Base-by-base conservation (phyloP, 2,797 vertebrate genomes). In the Huso huso region DNA sequence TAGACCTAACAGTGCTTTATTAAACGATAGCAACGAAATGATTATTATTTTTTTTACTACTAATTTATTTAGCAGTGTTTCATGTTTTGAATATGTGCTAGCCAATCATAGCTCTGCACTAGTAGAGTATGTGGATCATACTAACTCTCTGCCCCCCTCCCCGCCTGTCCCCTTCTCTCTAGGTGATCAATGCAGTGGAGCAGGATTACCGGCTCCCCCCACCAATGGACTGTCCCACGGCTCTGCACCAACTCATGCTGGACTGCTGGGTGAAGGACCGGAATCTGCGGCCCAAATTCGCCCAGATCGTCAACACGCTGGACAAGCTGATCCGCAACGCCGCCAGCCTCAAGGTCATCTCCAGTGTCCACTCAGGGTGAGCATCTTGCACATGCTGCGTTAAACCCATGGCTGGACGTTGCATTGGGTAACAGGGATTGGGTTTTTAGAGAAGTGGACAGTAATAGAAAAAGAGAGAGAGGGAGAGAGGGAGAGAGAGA, bases 261-360 rank as follows among this genome's bases (percentile, higher is more conserved):
- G 96, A 99, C 89, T 99, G 96, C 83, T 99, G 96, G 96, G 93
- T 98, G 73, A 93, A 97, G 74, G 96, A 99, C 79, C 92, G 96
- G 73, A 98, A 98, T 83, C 86, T 97, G 63, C 87, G 96, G 77
- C 96, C 96, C 73, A 98, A 99, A 78, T 99, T 99, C 86, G 92
- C 95, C 68, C 95, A 98, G 86, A 98, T 99, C 0, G 96, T 98
- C 74, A 97, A 95, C 80, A 97, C 95, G 48, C 80, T 99, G 81
- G 96, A 99, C 87, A 99, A 99, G 77, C 93, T 99, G 4, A 99
- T 99, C 82, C 94, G 96, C 63, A 99, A 98, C 0, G 96, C 96
- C 0, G 96, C 96, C 85, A 99, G 96, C 83, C 90, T 99, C 71
- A 99, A 99, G 80, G 93, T 98, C 81, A 94, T 96, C 13, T 93